These are phyloP conservation scores for Diogma glabrata DNA, from an alignment of 2,888 invertebrate species.

Conservation along the genomic window DNA sequence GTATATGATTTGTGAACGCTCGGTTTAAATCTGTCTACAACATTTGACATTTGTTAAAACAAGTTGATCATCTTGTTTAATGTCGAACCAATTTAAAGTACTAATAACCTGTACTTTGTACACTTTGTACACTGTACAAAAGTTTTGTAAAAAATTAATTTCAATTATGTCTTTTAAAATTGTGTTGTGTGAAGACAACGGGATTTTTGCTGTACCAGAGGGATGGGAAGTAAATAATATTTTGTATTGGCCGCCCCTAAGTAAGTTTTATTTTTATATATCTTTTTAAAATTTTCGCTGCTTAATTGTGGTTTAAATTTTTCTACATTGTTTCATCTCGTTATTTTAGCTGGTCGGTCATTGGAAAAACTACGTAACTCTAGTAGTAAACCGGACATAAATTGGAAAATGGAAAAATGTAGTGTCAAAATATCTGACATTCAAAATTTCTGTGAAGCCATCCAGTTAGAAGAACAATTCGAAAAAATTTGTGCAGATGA, in stretches of 20 bases:
- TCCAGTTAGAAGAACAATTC: no score
- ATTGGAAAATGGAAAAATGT: no score
- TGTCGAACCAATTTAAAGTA: background rate
- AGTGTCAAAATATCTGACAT: no score
- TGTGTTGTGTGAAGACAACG: background rate
- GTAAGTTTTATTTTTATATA: background rate
- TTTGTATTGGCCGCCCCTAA: background rate
- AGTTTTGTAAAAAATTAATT: background rate
- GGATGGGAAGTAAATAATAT: background rate
- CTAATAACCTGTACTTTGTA: no score
- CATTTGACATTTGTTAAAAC: background rate
- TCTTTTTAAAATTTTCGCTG: background rate
- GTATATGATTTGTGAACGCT: background rate
- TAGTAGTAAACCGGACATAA: no score
- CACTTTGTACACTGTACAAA: no score
- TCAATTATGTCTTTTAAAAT: background rate
- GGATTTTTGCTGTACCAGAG: background rate
- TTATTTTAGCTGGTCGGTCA: background rate
- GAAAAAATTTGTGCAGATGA: no score
- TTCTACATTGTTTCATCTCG: background rate
- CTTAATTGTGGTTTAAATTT: background rate
- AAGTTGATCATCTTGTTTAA: background rate
- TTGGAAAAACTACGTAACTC: background rate
- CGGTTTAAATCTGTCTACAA: background rate
- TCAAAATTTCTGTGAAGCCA: no score